Base-by-base conservation (phyloP, 2,797 vertebrate genomes). In the Xenentodon cancila region DNA sequence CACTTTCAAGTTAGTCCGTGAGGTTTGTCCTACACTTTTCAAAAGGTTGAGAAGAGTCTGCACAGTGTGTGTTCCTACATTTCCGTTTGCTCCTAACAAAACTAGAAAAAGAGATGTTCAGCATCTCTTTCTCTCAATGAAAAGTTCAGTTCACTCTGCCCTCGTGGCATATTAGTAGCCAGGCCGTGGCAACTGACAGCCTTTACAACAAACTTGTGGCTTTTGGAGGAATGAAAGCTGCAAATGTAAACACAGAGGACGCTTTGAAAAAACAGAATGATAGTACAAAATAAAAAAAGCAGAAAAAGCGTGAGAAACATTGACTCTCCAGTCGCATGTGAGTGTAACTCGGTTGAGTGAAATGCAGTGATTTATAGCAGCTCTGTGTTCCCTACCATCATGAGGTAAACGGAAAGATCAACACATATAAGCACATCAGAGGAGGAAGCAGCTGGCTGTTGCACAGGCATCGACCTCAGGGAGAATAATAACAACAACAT, bases 391-490 rank as follows among this genome's bases (percentile, higher is more conserved):
- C 73, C 84, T 88, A 88, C 88, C 84, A 85, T 82, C 82, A 83
- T 91, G 88, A 90, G 78, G 88, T 88, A 89, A 92, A 87, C 59
- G 90, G 91, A 93, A 93, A 93, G 81, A 90, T 84, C 88, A 87
- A 89, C 87, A 91, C 80, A 81, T 87, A 79, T 79, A 77, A 85
- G 80, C 80, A 85, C 85, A 87, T 85, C 77, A 84, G 86, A 88
- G 87, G 77, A 91, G 89, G 88, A 92, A 91, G 84, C 89, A 91
- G 91, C 89, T 90, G 92, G 88, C 75, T 25, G 20, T 40, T 81
- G 81, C 74, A 86, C 78, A 78, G 80, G 60, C 81, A 80, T 65
- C 71, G 72, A 84, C 87, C 86, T 88, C 68, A 9, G 68, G 70
- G 80, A 88, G 86, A 88, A 89, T 83, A 89, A 89, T 73, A 88